Conservation (phyloP, 2,113 vertebrate species). For the Stegastes partitus region DNA sequence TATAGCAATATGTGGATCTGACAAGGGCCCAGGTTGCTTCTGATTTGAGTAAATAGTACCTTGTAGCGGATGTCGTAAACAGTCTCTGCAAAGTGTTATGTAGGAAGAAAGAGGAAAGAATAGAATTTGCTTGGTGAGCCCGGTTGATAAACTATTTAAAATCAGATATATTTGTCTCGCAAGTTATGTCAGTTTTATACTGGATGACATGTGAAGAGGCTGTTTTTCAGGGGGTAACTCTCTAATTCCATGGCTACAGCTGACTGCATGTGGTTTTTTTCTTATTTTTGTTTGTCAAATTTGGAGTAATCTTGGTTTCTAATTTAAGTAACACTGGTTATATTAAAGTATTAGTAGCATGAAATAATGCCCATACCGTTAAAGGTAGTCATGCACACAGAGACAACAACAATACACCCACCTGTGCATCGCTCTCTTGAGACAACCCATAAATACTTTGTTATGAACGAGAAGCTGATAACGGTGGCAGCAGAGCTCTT, state of each 20-base stretch:
- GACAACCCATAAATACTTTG: constrained; percentile 71
- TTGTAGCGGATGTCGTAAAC: constrained; percentile 64
- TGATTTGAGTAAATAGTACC: constrained; percentile 83
- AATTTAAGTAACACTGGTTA: too few relatives aligned
- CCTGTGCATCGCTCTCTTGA: constrained; percentile 72
- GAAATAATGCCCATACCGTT: neutral
- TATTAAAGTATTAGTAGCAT: neutral
- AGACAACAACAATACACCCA: constrained; percentile 55
- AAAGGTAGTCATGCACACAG: constrained; percentile 44
- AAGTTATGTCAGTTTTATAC: too few relatives aligned
- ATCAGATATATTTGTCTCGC: neutral
- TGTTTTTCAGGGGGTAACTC: too few relatives aligned
- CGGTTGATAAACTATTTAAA: neutral
- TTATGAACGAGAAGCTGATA: constrained; percentile 65
- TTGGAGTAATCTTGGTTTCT: too few relatives aligned
- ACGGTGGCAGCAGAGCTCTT: constrained; percentile 56
- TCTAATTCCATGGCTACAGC: too few relatives aligned
- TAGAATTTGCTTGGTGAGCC: neutral
- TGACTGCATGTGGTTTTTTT: too few relatives aligned
- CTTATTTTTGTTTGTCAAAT: too few relatives aligned
- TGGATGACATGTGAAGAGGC: neutral
- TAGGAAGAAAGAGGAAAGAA: neutral
- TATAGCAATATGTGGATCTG: constrained; percentile 90
- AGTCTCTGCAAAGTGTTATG: neutral
- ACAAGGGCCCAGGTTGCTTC: constrained; percentile 87